Evolutionary conservation across 92 coral and sea anemone species (phyloP), one percentile per base, ranked within the genome.

Genomic region (Zoanthus sociatus): DNA sequence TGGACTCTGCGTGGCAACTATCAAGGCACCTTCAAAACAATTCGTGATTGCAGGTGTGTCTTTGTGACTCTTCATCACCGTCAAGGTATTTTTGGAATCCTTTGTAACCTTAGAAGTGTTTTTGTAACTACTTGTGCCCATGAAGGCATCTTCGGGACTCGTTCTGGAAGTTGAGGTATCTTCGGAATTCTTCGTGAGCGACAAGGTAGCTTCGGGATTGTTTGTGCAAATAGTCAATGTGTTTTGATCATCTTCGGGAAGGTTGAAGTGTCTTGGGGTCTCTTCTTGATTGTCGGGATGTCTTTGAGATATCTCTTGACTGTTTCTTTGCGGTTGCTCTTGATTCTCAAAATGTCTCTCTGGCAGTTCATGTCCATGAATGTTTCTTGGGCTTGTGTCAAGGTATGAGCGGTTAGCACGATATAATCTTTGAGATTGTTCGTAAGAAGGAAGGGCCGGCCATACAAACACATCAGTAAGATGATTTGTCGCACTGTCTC

Each of bases 391-490:
- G 30, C 21, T 63, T 20, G 8, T 20, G 69, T 20, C 4, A 20
- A 63, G 30, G 3, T 63, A 11, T 63, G 69, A 4, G 26, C 69
- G 69, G 69, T 63, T 4, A 0, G 8, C 3, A 20, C n/a, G 26
- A 63, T 17, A 4, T 16, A 63, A 32, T 78, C 11, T 78, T 47
- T 78, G 83, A 15, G 66, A 33, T 32, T 71, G 46, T 73, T 71
- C 53, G 45, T 72, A 72, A 42, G 77, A 72, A 47, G 77, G 77
- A n/a, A 72, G 26, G 9, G 77, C 53, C 14, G 77, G 77, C 77
- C 77, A 72, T 72, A 72, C 77, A 72, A 72, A 72, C 20, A 72
- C 77, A 72, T 72, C 77, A 17, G 77, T 37, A 10, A 72, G 17
- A 5, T 72, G 51, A 37, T 45, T 33, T 37, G 76, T 33, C 11